These are phyloP conservation scores for Alexandromys oeconomus DNA, from an alignment of 2,797 vertebrate species.

Conservation along the genomic window DNA sequence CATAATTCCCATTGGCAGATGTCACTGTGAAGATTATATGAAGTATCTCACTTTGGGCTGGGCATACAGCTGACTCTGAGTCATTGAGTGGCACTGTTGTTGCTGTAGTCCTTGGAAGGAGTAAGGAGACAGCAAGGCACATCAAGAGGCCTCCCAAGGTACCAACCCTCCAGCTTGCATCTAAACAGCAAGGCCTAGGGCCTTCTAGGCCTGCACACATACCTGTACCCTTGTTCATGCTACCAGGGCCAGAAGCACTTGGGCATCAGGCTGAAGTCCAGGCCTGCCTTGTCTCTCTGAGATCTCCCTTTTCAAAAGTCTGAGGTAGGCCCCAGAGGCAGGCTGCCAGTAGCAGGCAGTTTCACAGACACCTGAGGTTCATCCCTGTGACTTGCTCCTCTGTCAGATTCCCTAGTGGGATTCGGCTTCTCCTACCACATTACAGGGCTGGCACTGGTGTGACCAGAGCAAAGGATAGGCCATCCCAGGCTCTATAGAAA, in stretches of 20 bases:
- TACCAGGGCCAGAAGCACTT: not conserved
- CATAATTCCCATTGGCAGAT: not conserved
- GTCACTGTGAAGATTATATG: not conserved
- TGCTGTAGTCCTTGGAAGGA: not conserved
- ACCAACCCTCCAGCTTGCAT: not conserved
- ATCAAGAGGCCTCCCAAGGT: not conserved
- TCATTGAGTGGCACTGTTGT: not conserved
- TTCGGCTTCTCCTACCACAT: conserved; percentile 50
- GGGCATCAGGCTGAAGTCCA: not conserved
- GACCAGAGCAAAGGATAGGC: conserved; percentile 33
- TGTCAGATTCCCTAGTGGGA: conserved; percentile 34
- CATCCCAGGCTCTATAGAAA: conserved; percentile 29
- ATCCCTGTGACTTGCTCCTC: not conserved
- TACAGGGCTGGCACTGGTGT: not conserved
- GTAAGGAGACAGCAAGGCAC: not conserved
- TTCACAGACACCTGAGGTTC: conserved; percentile 65
- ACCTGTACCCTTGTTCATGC: not conserved
- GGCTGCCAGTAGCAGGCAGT: not conserved
- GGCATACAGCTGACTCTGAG: not conserved
- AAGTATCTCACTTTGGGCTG: not conserved
- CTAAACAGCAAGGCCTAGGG: not conserved
- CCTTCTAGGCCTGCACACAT: not conserved
- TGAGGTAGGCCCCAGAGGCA: not conserved
- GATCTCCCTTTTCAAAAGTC: not conserved
- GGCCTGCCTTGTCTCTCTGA: conserved; percentile 17